Base-by-base conservation (phyloP, 2,113 vertebrate genomes). In the Perca schrenkii region DNA sequence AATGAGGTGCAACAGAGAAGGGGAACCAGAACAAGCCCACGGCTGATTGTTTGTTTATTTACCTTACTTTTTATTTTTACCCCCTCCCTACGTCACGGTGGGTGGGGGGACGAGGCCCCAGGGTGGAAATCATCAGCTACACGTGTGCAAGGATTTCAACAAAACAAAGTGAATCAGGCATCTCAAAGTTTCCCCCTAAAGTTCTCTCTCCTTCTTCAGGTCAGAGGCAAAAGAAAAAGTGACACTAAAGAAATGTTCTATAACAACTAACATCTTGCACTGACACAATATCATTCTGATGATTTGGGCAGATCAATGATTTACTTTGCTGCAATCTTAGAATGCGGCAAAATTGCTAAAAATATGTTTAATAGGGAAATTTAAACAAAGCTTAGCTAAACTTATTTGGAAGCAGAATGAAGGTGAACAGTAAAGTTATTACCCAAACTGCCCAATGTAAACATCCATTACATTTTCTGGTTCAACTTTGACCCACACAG, bases 11-110 rank as follows among this genome's bases (percentile, higher is more conserved):
- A 94, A 92, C 92, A 93, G 84, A 89, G 86, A 92, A 84, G 84
- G 84, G 90, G 89, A 87, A 78, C 78, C 88, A 92, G 91, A 92
- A 89, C 87, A 90, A 93, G 83, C 89, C 89, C 66, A 58, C 21
- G 70, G 93, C 90, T 91, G 93, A 94, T 93, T 94, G 93, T 94
- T 93, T 93, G 90, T 94, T 95, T 95, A 94, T 95, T 94, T 95
- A 92, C 88, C 86, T 89, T 88, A 86, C 75, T 87, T 88, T 90
- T 86, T 89, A 67, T 79, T 74, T 34, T 56, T 13, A n/a, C 16
- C 58, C 21, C 46, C 52, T 31, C 56, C 50, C 43, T 56, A 54
- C 56, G 61, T 85, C 66, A 77, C n/a, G 4, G 34, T 63, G 67
- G 77, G 34, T 34, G 67, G 67, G 82, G 36, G 54, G 17, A 28